Percentiles rank a stretch among this genome's conserved stretches.
phyloP scores from a whole-genome alignment of 2,888 invertebrate genomes.

The Belgica antarctica region DNA sequence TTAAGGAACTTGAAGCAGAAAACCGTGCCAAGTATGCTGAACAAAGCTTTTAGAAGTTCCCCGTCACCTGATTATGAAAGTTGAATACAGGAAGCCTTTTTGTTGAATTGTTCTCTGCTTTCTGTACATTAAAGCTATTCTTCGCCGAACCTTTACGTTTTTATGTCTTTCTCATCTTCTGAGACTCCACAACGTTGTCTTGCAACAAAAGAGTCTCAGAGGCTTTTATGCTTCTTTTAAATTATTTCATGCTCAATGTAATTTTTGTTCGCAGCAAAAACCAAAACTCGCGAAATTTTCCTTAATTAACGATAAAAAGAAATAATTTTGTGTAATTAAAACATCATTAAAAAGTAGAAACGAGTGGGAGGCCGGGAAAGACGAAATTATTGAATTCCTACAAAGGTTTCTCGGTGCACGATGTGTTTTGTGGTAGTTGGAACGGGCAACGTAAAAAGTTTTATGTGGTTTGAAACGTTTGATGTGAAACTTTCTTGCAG shows the following conservation, averaged over 20 bases:
- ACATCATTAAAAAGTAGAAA: slow-evolving; percentile 13
- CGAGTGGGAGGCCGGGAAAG: neutral
- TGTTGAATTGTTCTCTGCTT: too few relatives aligned
- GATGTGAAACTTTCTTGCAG: neutral
- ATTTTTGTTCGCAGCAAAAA: neutral
- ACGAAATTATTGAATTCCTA: neutral
- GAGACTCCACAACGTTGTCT: too few relatives aligned
- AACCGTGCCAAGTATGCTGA: too few relatives aligned
- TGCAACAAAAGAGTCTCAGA: neutral
- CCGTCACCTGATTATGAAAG: too few relatives aligned
- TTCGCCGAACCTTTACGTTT: too few relatives aligned
- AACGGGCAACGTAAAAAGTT: neutral
- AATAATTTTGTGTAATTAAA: slow-evolving; percentile 15
- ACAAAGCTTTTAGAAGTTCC: too few relatives aligned
- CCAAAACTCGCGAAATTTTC: neutral
- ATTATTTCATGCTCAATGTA: neutral
- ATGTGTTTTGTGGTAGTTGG: neutral
- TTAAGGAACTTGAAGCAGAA: too few relatives aligned
- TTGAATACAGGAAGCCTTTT: too few relatives aligned
- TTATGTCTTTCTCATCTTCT: too few relatives aligned
- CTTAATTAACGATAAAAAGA: slow-evolving; percentile 3
- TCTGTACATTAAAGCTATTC: too few relatives aligned
- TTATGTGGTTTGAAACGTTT: too few relatives aligned
- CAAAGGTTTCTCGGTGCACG: neutral
- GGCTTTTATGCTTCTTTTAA: neutral